Evolutionary conservation across 2,888 invertebrate genomes (phyloP).

Genomic region (Parascotia fuliginaria): DNA sequence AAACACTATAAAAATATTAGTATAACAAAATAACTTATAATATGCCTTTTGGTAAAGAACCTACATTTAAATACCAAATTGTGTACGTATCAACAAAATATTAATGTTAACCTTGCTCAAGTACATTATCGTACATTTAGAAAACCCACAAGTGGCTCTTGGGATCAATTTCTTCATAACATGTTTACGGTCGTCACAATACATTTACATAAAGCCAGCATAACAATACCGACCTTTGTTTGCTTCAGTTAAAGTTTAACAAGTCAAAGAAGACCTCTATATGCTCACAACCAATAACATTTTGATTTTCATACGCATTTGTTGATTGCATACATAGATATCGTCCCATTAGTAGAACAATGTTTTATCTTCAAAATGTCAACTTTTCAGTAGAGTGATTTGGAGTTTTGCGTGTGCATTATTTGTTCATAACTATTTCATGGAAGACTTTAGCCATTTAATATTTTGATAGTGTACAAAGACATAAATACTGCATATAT

Average conservation of each 20-base stretch:
- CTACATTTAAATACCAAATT: neutral
- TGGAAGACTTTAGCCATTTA: too few species aligned
- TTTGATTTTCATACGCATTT: conserved; percentile 1
- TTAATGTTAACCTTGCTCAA: conserved; percentile 11
- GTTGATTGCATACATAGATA: too few species aligned
- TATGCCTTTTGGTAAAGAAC: neutral
- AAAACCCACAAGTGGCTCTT: conserved; percentile 30
- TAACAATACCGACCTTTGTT: conserved; percentile 35
- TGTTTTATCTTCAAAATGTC: too few species aligned
- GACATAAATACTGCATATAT: too few species aligned
- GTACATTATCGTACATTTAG: conserved; percentile 13
- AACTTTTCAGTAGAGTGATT: too few species aligned
- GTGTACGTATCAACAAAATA: neutral
- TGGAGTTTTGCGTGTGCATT: too few species aligned
- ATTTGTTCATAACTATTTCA: too few species aligned
- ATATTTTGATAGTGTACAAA: too few species aligned
- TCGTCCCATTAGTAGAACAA: too few species aligned
- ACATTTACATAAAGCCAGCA: conserved; percentile 32
- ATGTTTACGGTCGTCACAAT: conserved; percentile 29
- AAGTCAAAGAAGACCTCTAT: conserved; percentile 28
- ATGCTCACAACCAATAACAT: conserved; percentile 14
- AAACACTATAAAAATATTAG: too few species aligned
- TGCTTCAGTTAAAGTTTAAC: conserved; percentile 25
- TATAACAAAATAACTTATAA: too few species aligned
- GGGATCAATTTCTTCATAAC: conserved; percentile 32